These are phyloP conservation scores for Mionectes olivaceus DNA, from an alignment of 2,797 vertebrate species.

Conservation along the genomic window DNA sequence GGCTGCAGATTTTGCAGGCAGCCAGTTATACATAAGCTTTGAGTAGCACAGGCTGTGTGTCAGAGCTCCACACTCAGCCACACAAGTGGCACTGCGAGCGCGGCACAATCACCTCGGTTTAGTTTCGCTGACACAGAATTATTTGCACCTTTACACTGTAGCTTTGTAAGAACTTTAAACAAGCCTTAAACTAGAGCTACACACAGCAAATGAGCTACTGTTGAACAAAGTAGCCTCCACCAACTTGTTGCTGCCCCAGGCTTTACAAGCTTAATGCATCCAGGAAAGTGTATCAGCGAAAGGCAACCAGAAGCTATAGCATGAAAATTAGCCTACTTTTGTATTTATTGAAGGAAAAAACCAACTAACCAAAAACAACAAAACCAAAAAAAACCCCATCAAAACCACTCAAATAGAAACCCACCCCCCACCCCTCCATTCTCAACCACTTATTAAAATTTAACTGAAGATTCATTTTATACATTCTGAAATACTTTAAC, in stretches of 20 bases:
- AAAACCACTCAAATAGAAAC: not conserved
- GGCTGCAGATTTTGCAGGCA: not conserved
- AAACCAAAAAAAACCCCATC: not conserved
- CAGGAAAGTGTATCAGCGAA: not conserved
- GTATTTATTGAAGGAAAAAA: not conserved
- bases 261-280: not conserved
- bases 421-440: not conserved
- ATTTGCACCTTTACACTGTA: not conserved
- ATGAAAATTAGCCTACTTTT: not conserved
- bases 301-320: not conserved
- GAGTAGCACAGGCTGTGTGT: not conserved
- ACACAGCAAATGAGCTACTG: not conserved
- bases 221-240: not conserved
- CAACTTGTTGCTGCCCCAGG: not conserved
- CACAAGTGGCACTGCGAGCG: not conserved
- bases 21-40: rapidly evolving
- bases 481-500: not conserved
- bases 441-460: not conserved
- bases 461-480: not conserved
- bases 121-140: not conserved
- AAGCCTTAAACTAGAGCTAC: not conserved
- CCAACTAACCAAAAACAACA: not conserved
- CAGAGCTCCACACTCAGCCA: rapidly evolving
- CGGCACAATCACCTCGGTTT: not conserved
- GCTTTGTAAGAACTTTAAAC: not conserved